Conservation (phyloP, 2,797 vertebrate species). For the Hemibagrus guttatus region DNA sequence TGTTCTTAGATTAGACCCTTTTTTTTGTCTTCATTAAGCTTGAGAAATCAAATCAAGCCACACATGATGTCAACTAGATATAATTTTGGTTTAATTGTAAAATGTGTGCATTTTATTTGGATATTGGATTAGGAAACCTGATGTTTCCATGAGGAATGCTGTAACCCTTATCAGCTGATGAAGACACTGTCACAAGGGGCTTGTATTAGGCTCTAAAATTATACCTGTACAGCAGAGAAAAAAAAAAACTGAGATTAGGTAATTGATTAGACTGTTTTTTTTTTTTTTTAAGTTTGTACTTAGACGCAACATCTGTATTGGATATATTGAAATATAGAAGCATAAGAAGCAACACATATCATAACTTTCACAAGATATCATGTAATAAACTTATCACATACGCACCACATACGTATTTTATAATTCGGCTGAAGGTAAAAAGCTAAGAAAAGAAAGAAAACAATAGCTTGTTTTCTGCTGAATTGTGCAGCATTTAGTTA, state of each 20-base stretch:
- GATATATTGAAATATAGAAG: neutral
- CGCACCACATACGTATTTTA: too few species aligned
- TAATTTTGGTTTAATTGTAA: conserved; percentile 65
- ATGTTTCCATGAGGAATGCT: conserved; percentile 47
- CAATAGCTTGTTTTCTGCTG: too few species aligned
- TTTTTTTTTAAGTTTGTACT: neutral
- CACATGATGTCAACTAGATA: conserved; percentile 69
- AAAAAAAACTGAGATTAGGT: neutral
- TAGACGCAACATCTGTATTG: neutral
- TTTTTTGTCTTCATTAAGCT: conserved; percentile 21
- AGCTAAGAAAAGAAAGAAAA: too few species aligned
- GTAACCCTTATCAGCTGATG: conserved; percentile 62
- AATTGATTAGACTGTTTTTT: neutral
- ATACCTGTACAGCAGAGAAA: neutral
- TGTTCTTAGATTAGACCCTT: neutral
- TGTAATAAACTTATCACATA: neutral
- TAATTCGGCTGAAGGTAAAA: too few species aligned
- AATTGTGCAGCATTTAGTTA: too few species aligned
- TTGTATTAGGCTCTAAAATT: neutral
- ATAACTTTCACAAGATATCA: neutral
- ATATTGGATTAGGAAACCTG: conserved; percentile 66
- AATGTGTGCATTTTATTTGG: conserved; percentile 61
- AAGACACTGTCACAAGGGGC: conserved; percentile 10
- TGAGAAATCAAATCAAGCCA: conserved; percentile 53
- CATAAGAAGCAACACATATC: neutral